Evolutionary conservation across 2,797 vertebrate species (phyloP).

Genomic region (Enteromius viviparus): DNA sequence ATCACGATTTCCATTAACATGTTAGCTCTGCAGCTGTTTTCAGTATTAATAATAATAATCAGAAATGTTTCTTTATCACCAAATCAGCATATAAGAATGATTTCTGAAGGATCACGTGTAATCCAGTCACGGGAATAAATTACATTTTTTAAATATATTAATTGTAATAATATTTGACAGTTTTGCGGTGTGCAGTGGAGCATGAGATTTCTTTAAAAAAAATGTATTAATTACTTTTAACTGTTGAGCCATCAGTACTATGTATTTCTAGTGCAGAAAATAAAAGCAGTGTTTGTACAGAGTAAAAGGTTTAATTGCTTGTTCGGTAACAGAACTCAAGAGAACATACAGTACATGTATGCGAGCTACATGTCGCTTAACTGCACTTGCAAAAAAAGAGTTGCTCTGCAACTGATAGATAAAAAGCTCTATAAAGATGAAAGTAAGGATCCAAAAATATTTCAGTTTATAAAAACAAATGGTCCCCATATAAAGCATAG

Average conservation of each 20-base stretch:
- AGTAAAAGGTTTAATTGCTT: conserved; percentile 47
- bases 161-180: background rate
- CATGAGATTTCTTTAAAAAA: background rate
- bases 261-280: conserved; percentile 28
- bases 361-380: conserved; percentile 10
- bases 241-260: background rate
- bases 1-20: background rate
- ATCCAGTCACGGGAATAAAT: background rate
- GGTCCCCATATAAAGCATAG: background rate
- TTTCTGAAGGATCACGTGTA: background rate
- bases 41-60: background rate
- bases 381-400: conserved; percentile 26
- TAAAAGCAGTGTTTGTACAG: conserved; percentile 18
- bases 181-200: background rate
- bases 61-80: background rate
- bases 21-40: background rate
- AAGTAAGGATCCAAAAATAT: conserved; percentile 18
- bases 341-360: conserved; percentile 14
- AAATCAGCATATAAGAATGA: background rate
- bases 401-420: conserved; percentile 52
- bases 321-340: conserved; percentile 28
- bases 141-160: background rate
- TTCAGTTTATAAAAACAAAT: conserved; percentile 6
- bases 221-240: background rate
- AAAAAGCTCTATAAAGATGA: conserved; percentile 36